Evolutionary conservation across 2,888 invertebrate species (phyloP).

Genomic region (Scaptodrosophila latifasciaeformis): DNA sequence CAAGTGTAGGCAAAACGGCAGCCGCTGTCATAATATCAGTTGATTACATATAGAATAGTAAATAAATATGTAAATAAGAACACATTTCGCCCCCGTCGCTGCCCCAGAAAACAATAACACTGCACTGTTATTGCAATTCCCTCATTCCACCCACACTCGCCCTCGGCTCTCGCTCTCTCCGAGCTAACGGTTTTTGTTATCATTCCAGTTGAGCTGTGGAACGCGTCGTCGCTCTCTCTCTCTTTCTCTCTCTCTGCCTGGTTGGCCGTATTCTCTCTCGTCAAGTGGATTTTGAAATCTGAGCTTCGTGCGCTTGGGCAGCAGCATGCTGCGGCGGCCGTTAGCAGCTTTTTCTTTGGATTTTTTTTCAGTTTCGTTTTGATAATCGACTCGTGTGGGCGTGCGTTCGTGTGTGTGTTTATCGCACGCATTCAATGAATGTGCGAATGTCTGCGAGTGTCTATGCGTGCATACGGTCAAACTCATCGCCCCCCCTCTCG

Average conservation of each 20-base stretch:
- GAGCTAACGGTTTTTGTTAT: slow-evolving; percentile 35
- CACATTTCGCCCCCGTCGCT: not conserved
- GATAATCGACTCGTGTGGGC: slow-evolving; percentile 57
- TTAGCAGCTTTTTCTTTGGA: slow-evolving; percentile 37
- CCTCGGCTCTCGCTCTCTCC: slow-evolving; percentile 22
- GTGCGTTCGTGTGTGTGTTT: slow-evolving; percentile 24
- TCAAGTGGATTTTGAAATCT: slow-evolving; percentile 52
- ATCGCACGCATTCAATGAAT: slow-evolving; percentile 9
- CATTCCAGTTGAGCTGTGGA: slow-evolving; percentile 50
- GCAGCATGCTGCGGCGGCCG: slow-evolving; percentile 23
- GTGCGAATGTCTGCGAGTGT: slow-evolving; percentile 15
- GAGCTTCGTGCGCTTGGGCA: slow-evolving; percentile 57
- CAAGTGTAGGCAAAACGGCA: slow-evolving; percentile 42
- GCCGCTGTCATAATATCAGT: slow-evolving; percentile 2
- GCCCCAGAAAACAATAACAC: slow-evolving; percentile 7
- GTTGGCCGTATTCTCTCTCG: not conserved
- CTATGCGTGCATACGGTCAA: slow-evolving; percentile 6
- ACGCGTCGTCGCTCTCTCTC: slow-evolving; percentile 21
- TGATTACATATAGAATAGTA: slow-evolving; percentile 33
- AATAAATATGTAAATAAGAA: slow-evolving; percentile 55
- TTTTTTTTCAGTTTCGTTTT: slow-evolving; percentile 50
- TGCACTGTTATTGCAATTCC: no score
- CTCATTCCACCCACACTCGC: slow-evolving; percentile 20
- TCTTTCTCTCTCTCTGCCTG: slow-evolving; percentile 1
- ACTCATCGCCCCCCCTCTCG: not conserved